phyloP scores from a whole-genome alignment of 2,113 vertebrate species.

The Taurulus bubalis region DNA sequence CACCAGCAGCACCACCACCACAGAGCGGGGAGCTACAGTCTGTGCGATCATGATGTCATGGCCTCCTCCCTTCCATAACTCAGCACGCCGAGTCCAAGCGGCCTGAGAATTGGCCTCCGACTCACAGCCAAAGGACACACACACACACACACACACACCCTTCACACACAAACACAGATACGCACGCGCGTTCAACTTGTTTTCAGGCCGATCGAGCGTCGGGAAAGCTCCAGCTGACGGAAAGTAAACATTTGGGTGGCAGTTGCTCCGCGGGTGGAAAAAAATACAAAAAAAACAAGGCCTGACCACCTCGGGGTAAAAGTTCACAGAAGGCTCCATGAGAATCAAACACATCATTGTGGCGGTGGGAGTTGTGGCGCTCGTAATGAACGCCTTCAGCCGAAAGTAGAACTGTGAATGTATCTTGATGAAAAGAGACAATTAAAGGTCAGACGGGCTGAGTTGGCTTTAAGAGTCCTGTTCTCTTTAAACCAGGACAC shows the following conservation, averaged over 20 bases:
- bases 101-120: conserved; percentile 11
- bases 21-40: conserved; percentile 37
- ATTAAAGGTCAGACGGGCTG: conserved; percentile 11
- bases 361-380: conserved; percentile 59
- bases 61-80: conserved; percentile 65
- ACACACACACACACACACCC: conserved; percentile 33
- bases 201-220: background rate
- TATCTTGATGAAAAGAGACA: conserved; percentile 65
- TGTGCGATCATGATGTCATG: conserved; percentile 50
- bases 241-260: conserved; percentile 57
- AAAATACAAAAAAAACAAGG: too few species aligned
- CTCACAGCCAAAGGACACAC: conserved; percentile 19
- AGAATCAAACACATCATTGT: conserved; percentile 58
- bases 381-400: conserved; percentile 59
- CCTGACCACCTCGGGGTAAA: conserved; percentile 6
- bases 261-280: conserved; percentile 16
- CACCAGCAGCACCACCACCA: conserved; percentile 26
- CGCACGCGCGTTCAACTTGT: conserved; percentile 11
- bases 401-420: conserved; percentile 47
- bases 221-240: conserved; percentile 19
- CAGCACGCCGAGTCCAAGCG: conserved; percentile 42
- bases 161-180: conserved; percentile 54
- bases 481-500: background rate
- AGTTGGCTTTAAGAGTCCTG: background rate
- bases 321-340: conserved; percentile 31